Base-by-base conservation (phyloP, 2,888 invertebrate species). In the Atrina japonica region DNA sequence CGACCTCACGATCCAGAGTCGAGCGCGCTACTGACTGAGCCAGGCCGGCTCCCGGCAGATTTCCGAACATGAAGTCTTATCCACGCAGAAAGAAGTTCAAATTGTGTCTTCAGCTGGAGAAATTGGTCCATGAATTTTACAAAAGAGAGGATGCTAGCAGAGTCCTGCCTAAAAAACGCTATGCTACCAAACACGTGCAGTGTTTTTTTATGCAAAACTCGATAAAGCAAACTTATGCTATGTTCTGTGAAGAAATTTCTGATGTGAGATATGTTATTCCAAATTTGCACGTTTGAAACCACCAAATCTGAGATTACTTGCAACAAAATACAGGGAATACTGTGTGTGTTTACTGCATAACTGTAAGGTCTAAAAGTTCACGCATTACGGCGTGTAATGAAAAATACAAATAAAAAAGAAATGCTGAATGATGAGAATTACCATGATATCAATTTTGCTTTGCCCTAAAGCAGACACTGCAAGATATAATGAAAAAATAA, bases 271-370 rank as follows among this genome's bases (percentile, higher is more conserved):
- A 35, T 63, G 70, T 55, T 56, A 73, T 1, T 41, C 56, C 6
- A 70, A 43, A 61, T 77, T 77, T 70, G 70, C 70, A 5, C 21
- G 50, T 9, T 27, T 75, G 2, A 21, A 74, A 9, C 70, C 68
- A 21, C 52, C 53, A 60, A 73, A 78, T 70, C 72, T 77, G 0
- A 49, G 72, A 0, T 41, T 64, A 18, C 43, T 79, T 1, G 27
- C 66, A 16, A 23, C 16, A 7, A 61, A 40, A 29, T 65, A 71
- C 50, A 52, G 75, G 27, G 72, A 78, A 7, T 73, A 66, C 40
- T 58, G 56, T 66, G 21, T 81, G 81, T 60, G 40, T 35, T 2
- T 72, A 72, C 29, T 80, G 80, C 60, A 61, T 58, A 7, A 78
- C 77, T 47, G 60, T 76, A 1, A 49, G 75, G 30, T 75, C 60